Percentiles rank a stretch among this genome's conserved stretches.
Conservation (phyloP, 2,797 vertebrate genomes). For the Danio choprae region DNA sequence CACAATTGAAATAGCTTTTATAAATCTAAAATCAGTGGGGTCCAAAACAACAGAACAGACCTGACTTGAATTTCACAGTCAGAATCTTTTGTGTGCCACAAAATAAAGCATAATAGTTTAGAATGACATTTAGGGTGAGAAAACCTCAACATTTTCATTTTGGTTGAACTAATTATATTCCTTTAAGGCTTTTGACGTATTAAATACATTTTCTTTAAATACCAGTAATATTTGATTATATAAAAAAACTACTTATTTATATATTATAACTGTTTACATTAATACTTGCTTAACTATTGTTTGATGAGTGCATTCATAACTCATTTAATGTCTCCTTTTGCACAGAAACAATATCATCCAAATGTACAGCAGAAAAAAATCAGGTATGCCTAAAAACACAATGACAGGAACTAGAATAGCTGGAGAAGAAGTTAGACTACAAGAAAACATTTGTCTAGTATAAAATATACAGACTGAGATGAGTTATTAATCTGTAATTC, state of each 20-base stretch:
- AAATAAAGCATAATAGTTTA: background rate
- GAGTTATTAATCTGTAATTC: background rate
- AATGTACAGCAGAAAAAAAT: background rate
- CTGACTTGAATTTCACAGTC: background rate
- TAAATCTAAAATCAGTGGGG: background rate
- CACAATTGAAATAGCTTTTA: too few relatives aligned
- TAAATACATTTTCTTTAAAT: background rate
- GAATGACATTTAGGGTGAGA: background rate
- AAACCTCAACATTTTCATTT: background rate
- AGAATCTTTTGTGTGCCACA: background rate
- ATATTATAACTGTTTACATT: background rate
- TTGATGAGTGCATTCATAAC: background rate
- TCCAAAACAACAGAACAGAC: background rate
- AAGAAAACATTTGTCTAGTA: background rate
- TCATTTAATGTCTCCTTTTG: background rate
- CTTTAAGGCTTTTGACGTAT: background rate
- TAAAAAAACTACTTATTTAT: too few relatives aligned
- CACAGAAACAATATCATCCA: background rate
- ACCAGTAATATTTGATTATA: too few relatives aligned
- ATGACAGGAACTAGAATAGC: background rate
- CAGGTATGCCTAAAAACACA: conserved; percentile 15
- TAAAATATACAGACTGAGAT: too few relatives aligned
- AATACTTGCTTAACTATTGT: background rate
- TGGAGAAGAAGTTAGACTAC: too few relatives aligned
- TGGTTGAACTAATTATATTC: background rate